phyloP scores from a whole-genome alignment of 2,888 invertebrate genomes.

The Heliconius hortense region DNA sequence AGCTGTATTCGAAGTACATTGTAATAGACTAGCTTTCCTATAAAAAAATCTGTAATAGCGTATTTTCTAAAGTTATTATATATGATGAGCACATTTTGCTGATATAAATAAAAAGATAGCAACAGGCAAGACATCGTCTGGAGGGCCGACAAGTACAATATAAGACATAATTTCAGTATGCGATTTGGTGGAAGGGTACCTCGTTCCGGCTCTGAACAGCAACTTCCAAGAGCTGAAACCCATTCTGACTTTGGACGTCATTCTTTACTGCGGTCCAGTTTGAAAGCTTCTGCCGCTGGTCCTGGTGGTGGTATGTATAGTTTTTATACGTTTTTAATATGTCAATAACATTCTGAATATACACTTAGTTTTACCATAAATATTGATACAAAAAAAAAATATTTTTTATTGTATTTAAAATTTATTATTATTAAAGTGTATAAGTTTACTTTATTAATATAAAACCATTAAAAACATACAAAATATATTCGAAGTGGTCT shows the following conservation, averaged over 20 bases:
- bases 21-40: not conserved
- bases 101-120: too few species aligned
- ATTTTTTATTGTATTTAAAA: too few species aligned
- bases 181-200: constrained; percentile 84
- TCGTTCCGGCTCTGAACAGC: constrained; percentile 95
- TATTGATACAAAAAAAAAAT: too few species aligned
- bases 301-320: constrained; percentile 55
- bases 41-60: not conserved
- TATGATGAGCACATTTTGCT: too few species aligned
- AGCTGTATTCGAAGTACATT: too few species aligned
- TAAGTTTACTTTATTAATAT: too few species aligned
- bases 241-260: constrained; percentile 93
- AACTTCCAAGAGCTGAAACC: constrained; percentile 90
- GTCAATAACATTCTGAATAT: not conserved
- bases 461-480: too few species aligned
- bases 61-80: not conserved
- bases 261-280: constrained; percentile 89
- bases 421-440: too few species aligned
- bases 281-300: constrained; percentile 84
- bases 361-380: too few species aligned
- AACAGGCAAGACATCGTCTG: not conserved
- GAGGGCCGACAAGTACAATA: not conserved
- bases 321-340: not conserved
- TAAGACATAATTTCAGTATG: constrained; percentile 50
- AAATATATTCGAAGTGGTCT: too few species aligned